Conservation (phyloP, 2,888 invertebrate genomes). For the Lapara coniferarum region DNA sequence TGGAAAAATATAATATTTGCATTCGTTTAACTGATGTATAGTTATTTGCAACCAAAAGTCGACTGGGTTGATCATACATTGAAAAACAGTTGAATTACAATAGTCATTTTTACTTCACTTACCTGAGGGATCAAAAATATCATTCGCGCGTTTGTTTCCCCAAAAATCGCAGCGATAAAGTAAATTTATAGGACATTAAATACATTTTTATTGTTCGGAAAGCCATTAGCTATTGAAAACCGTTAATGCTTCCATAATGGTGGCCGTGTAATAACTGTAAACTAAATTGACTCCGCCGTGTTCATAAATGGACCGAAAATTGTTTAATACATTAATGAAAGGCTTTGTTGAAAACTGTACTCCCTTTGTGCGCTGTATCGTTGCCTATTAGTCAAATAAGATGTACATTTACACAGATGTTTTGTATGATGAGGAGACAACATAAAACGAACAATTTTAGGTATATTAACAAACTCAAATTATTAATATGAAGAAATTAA, state of each 20-base stretch:
- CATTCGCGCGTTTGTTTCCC: constrained; percentile 1
- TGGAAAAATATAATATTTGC: too few species aligned
- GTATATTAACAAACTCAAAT: too few species aligned
- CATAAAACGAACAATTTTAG: too few species aligned
- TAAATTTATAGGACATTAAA: constrained; percentile 23
- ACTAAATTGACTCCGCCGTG: constrained; percentile 25
- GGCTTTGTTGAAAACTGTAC: constrained; percentile 19
- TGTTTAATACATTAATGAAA: constrained; percentile 24
- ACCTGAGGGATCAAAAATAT: background rate
- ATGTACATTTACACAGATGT: background rate
- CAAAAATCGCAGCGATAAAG: constrained; percentile 22
- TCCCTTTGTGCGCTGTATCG: background rate
- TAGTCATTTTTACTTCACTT: background rate
- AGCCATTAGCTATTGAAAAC: constrained; percentile 28
- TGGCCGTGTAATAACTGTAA: constrained; percentile 23
- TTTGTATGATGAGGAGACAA: too few species aligned
- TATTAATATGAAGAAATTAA: too few species aligned
- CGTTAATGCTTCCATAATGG: constrained; percentile 27
- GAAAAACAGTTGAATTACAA: too few species aligned
- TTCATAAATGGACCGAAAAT: constrained; percentile 27
- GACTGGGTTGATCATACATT: too few species aligned
- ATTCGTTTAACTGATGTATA: too few species aligned
- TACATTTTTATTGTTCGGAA: constrained; percentile 27
- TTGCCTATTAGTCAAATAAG: constrained; percentile 5
- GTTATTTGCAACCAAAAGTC: too few species aligned